Conservation (phyloP, 2,888 invertebrate genomes). For the Criorhina ranunculi region DNA sequence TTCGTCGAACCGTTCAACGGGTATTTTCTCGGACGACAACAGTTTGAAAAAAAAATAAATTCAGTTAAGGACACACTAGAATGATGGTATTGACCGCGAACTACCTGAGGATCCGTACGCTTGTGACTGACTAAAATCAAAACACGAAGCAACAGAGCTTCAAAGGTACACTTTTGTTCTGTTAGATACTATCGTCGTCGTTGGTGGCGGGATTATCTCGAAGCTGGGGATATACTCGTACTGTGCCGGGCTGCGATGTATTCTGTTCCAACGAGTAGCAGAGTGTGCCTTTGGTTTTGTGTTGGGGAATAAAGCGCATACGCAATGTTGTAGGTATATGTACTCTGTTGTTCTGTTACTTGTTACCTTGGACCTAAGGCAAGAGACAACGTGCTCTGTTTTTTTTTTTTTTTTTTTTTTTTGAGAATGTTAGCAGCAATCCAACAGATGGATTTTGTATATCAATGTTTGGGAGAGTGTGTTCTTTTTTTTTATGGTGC, state of each 20-base stretch:
- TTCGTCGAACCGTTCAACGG: constrained; percentile 44
- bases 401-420: constrained; percentile 19
- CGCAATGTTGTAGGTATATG: constrained; percentile 58
- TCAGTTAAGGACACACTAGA: constrained; percentile 48
- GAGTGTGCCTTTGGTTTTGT: constrained; percentile 22
- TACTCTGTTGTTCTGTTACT: constrained; percentile 64
- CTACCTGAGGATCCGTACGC: constrained; percentile 83
- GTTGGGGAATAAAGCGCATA: constrained; percentile 63
- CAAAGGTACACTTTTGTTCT: constrained; percentile 56
- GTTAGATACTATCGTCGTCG: constrained; percentile 33
- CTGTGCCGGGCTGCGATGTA: constrained; percentile 32
- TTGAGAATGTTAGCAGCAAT: constrained; percentile 44
- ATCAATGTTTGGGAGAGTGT: constrained; percentile 9
- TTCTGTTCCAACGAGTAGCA: constrained; percentile 16
- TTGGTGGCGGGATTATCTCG: constrained; percentile 59
- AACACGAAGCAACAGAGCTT: constrained; percentile 67
- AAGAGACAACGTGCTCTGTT: constrained; percentile 43
- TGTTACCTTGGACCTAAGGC: constrained; percentile 53
- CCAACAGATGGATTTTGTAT: constrained; percentile 68
- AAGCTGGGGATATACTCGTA: constrained; percentile 59
- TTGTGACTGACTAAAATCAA: constrained; percentile 81
- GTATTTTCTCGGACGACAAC: constrained; percentile 22
- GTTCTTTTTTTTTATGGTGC: constrained; percentile 9
- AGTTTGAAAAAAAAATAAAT: constrained; percentile 52
- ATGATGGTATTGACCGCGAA: constrained; percentile 77